Percentiles rank a stretch among this genome's conserved stretches.
Evolutionary conservation across 2,113 vertebrate species (phyloP).

Genomic region (Channa argus): DNA sequence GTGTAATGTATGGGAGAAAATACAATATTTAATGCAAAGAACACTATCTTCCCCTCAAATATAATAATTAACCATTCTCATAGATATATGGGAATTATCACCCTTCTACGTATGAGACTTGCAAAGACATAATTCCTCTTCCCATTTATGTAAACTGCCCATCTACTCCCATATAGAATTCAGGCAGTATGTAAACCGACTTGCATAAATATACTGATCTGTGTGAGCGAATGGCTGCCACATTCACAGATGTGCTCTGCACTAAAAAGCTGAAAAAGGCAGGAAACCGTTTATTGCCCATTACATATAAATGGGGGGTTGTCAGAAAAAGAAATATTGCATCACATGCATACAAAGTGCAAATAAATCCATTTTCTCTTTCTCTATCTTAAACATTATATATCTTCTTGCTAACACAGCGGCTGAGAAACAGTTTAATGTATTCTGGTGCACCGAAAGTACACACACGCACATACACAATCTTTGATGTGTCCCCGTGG

Average conservation of each 20-base stretch:
- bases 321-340: constrained; percentile 55
- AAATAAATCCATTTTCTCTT: constrained; percentile 31
- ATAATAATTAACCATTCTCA: too few species aligned
- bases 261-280: constrained; percentile 24
- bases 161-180: constrained; percentile 5
- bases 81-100: too few species aligned
- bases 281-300: constrained; percentile 44
- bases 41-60: too few species aligned
- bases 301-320: constrained; percentile 41
- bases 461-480: constrained; percentile 23
- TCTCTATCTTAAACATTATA: constrained; percentile 6
- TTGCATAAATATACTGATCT: not conserved
- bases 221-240: not conserved
- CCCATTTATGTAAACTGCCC: constrained; percentile 14
- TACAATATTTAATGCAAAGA: too few species aligned
- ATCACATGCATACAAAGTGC: constrained; percentile 34
- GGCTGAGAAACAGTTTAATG: constrained; percentile 30
- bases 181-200: constrained; percentile 1
- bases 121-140: not conserved
- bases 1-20: too few species aligned
- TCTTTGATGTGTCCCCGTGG: constrained; percentile 68
- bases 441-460: constrained; percentile 32
- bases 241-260: constrained; percentile 30
- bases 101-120: too few species aligned
- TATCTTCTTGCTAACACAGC: constrained; percentile 4